Base-by-base conservation (phyloP, 2,888 invertebrate species). In the Hydrotaea cyrtoneurina region DNA sequence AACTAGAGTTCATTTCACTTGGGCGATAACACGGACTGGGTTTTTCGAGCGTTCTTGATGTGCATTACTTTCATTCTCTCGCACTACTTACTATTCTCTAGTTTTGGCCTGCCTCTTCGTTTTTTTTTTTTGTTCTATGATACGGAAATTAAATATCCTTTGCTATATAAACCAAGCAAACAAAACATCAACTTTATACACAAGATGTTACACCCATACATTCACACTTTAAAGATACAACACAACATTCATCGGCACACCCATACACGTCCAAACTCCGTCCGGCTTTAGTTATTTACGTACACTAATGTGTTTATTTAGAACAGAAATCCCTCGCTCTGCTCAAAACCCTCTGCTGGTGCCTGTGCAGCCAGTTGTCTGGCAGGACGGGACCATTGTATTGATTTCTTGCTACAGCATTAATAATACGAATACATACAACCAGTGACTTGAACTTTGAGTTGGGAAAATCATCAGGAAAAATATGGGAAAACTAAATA, bases 91-190 rank as follows among this genome's bases (percentile, higher is more conserved):
- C 21, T 10, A n/a, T 15, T 50, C 50, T 50, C 50, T 50, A 50
- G n/a, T 50, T 50, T 15, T 2, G n/a, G 50, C 13, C 15, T 50
- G n/a, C n/a, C n/a, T 50, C 50, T 50, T 50, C 4, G 21, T 55
- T 21, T 36, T 77, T 78, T 78, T 1, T 69, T 78, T 71, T 43
- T 43, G 26, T 57, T 55, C 71, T 71, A 19, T 78, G 71, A 78
- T 78, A 59, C 78, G 78, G 78, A 78, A 78, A 78, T 78, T 78
- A 71, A 78, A 78, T 78, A 78, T 78, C 59, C 71, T 71, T 78
- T 59, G 57, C 13, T 71, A 23, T 17, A 19, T 3, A 53, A 64
- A 46, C 50, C 7, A 64, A 21, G 46, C 13, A 77, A 69, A 55
- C 31, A 19, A 69, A 43, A 46, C 26, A 36, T 59, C 19, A 43